Percentiles rank a stretch among this genome's conserved stretches.
phyloP scores from a whole-genome alignment of 2,797 vertebrate genomes.

The Anas flavirostris region DNA sequence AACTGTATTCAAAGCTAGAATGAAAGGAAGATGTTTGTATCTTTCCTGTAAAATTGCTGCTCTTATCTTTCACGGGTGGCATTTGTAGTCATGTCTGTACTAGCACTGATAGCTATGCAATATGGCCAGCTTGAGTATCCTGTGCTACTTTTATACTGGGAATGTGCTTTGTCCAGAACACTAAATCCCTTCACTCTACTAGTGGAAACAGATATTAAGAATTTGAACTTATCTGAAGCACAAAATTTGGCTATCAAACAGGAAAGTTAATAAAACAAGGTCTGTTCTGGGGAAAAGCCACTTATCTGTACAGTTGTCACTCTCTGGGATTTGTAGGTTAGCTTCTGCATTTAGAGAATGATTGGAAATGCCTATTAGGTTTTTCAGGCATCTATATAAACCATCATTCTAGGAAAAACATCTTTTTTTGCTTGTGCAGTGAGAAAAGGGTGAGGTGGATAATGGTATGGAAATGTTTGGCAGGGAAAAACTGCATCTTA shows the following conservation, averaged over 20 bases:
- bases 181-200: background rate
- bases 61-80: background rate
- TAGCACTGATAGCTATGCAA: background rate
- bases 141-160: background rate
- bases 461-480: background rate
- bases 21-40: background rate
- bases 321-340: background rate
- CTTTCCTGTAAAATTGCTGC: background rate
- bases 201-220: background rate
- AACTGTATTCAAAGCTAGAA: background rate
- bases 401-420: background rate
- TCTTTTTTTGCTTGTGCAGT: background rate
- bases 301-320: background rate
- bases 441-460: background rate
- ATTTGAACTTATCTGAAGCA: background rate
- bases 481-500: background rate
- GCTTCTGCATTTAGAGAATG: background rate
- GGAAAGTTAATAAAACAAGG: background rate
- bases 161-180: background rate
- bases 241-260: background rate
- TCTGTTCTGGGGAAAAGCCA: background rate
- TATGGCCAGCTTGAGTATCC: background rate
- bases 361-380: background rate
- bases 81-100: background rate
- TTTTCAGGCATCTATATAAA: background rate